These are phyloP conservation scores for Scrobipalpa atriplicella DNA, from an alignment of 2,888 invertebrate genomes.

Conservation along the genomic window DNA sequence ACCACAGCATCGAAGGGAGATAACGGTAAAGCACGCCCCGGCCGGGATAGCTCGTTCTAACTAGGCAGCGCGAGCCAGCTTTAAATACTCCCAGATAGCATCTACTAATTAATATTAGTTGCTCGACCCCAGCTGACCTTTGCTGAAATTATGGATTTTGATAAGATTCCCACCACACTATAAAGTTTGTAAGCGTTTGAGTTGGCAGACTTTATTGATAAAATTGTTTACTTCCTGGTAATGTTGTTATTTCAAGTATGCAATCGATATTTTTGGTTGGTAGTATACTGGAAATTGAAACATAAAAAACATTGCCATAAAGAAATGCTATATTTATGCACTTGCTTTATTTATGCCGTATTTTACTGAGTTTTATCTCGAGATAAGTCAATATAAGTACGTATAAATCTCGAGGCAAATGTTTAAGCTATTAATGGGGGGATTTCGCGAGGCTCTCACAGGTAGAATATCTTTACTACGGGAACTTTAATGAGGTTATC, in stretches of 20 bases:
- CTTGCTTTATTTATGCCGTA: not conserved
- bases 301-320: not conserved
- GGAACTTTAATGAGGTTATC: slow-evolving; percentile 25
- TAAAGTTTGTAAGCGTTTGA: slow-evolving; percentile 1
- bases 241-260: too few species aligned
- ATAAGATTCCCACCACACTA: slow-evolving; percentile 28
- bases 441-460: slow-evolving; percentile 9
- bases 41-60: slow-evolving; percentile 24
- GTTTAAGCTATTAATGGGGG: not conserved
- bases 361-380: not conserved
- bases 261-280: too few species aligned
- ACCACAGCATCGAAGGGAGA: not conserved
- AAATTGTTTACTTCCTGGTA: not conserved
- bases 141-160: slow-evolving; percentile 39
- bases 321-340: not conserved
- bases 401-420: not conserved
- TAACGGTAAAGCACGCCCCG: slow-evolving; percentile 29
- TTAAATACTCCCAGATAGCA: slow-evolving; percentile 50
- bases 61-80: slow-evolving; percentile 31
- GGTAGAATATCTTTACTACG: not conserved
- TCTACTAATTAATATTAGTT: slow-evolving; percentile 56
- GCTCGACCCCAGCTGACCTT: slow-evolving; percentile 45
- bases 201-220: not conserved
- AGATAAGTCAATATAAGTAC: not conserved
- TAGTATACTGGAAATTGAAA: too few species aligned